A percentile compares a stretch with the other conserved stretches of the same genome.
Conservation (phyloP, 2,113 vertebrate genomes). For the Phainopepla nitens region DNA sequence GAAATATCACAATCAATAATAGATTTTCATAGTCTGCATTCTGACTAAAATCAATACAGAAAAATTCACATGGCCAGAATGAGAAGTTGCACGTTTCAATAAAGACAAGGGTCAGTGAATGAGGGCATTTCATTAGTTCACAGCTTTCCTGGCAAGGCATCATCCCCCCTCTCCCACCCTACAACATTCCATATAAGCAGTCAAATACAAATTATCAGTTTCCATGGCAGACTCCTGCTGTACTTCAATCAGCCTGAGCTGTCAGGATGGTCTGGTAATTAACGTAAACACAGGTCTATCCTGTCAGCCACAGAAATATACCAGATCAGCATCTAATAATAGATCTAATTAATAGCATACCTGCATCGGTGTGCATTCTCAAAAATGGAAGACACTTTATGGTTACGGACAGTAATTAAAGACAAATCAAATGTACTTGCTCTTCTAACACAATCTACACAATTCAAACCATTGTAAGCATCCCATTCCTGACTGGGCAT, state of each 20-base stretch:
- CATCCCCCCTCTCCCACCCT: fast-evolving
- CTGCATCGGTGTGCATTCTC: neutral
- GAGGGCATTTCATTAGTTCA: neutral
- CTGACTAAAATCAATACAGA: neutral
- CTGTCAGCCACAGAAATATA: neutral
- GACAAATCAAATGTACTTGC: neutral
- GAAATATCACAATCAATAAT: neutral
- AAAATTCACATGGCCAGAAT: neutral
- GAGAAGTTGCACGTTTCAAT: neutral
- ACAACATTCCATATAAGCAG: neutral
- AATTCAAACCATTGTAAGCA: neutral
- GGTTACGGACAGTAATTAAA: neutral
- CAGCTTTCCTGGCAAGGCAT: neutral
- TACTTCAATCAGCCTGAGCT: slow-evolving; percentile 7
- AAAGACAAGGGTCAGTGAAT: slow-evolving; percentile 5
- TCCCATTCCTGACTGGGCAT: neutral
- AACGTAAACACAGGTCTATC: neutral
- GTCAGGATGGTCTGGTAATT: neutral
- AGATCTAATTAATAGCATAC: neutral
- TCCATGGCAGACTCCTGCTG: neutral
- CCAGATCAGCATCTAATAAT: neutral
- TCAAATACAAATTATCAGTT: neutral
- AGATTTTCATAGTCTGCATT: neutral
- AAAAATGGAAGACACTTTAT: neutral
- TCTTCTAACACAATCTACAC: neutral